Evolutionary conservation across 2,888 invertebrate species (phyloP).

Genomic region (Notocelia uddmanniana): DNA sequence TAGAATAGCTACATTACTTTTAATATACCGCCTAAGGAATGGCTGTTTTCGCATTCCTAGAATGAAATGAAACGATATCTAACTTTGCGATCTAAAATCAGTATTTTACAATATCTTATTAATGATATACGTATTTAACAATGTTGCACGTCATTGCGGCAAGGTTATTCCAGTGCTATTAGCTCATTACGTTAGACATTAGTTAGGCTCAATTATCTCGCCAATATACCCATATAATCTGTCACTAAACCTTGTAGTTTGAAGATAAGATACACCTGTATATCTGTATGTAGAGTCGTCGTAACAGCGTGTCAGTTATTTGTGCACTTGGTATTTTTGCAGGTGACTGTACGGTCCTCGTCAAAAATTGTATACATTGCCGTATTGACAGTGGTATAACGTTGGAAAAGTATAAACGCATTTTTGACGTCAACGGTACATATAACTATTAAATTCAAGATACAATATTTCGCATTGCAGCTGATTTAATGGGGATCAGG

Average conservation of each 20-base stretch:
- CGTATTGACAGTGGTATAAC: too few species aligned
- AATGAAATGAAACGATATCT: too few species aligned
- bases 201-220: neutral
- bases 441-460: neutral
- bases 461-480: constrained; percentile 40
- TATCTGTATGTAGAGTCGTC: neutral
- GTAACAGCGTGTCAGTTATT: neutral
- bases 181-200: neutral
- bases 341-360: neutral
- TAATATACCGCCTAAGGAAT: too few species aligned
- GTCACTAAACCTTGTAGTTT: neutral
- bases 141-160: constrained; percentile 1
- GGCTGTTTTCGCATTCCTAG: too few species aligned
- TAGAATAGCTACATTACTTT: neutral
- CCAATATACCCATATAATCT: neutral
- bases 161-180: neutral
- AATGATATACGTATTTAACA: neutral
- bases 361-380: too few species aligned
- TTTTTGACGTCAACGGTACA: neutral
- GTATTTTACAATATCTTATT: neutral
- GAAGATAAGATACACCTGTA: neutral
- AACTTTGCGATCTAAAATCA: too few species aligned
- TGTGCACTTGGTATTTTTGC: neutral
- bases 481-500: constrained; percentile 1
- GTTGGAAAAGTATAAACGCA: neutral